Evolutionary conservation across 2,888 invertebrate genomes (phyloP), one percentile per base, ranked within the genome.

Genomic region (Mactromeris polynyma): DNA sequence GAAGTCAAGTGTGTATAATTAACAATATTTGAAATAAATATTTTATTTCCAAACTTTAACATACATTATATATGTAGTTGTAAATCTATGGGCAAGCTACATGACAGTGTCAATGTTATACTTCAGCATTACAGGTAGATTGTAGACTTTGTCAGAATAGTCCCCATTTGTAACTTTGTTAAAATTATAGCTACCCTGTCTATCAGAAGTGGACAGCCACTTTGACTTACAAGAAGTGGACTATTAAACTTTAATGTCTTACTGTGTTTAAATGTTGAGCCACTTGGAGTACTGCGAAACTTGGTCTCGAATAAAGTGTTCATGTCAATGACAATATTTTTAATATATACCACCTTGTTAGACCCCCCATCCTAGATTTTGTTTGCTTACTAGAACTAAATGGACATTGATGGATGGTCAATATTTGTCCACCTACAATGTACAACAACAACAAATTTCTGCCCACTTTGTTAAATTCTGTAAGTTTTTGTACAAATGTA

Each of bases 351-450:
- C 58, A 64, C 26, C 11, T 64, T 64, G 58, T n/a, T 64, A n/a
- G n/a, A 26, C n/a, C n/a, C 58, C 26, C 26, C 9, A 64, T 26
- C 58, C 26, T n/a, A 26, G 26, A 64, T 64, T 46, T 26, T 64
- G 58, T 64, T 64, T 64, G 58, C 26, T 26, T 21, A 58, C 1
- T 58, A 19, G 26, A 64, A 26, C 58, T 26, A 6, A 58, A 58
- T 19, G 26, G 26, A 64, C 58, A 64, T 64, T n/a, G 58, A 64
- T 64, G 21, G 58, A 64, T 64, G 26, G 58, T 64, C n/a, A 64
- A 64, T 64, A 64, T 64, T 64, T 64, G 58, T 64, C 58, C 58
- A 26, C 58, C 58, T 64, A 64, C 58, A 64, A 64, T 26, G 26
- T 64, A 64, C 58, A 64, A 64, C 9, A 26, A 64, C 58, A 64